phyloP scores from a whole-genome alignment of 2,113 vertebrate species.

The Danio rerio region DNA sequence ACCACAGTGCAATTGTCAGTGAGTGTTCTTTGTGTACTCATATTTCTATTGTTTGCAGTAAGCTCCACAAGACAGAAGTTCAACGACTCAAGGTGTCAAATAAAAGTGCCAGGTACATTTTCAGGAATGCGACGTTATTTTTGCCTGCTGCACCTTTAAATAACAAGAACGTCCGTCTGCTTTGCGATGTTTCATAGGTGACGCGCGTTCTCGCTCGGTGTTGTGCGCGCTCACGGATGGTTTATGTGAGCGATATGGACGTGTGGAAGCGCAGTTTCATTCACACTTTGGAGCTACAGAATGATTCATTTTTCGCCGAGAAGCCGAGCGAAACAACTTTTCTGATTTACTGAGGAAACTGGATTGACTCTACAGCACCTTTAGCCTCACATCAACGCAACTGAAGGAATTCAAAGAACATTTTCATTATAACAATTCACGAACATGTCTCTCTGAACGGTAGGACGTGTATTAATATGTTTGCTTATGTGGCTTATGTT shows the following conservation, averaged over 20 bases:
- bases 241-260: not conserved
- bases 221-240: not conserved
- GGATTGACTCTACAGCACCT: not conserved
- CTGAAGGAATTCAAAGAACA: slow-evolving; percentile 2
- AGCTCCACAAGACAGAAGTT: not conserved
- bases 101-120: not conserved
- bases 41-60: not conserved
- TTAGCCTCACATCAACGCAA: no score
- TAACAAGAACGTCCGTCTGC: not conserved
- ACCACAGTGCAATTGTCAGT: not conserved
- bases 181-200: not conserved
- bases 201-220: not conserved
- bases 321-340: not conserved
- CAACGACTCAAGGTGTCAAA: not conserved
- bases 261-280: not conserved
- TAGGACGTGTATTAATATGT: not conserved
- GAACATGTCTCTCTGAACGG: slow-evolving; percentile 18
- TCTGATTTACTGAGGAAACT: not conserved
- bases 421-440: not conserved
- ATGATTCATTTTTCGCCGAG: not conserved
- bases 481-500: no score
- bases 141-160: slow-evolving; percentile 2
- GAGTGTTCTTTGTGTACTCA: not conserved
- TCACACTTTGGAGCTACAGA: not conserved
- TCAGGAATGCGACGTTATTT: not conserved